Evolutionary conservation across 2,888 invertebrate species (phyloP), one percentile per base, ranked within the genome.

Genomic region (Tineola bisselliella): DNA sequence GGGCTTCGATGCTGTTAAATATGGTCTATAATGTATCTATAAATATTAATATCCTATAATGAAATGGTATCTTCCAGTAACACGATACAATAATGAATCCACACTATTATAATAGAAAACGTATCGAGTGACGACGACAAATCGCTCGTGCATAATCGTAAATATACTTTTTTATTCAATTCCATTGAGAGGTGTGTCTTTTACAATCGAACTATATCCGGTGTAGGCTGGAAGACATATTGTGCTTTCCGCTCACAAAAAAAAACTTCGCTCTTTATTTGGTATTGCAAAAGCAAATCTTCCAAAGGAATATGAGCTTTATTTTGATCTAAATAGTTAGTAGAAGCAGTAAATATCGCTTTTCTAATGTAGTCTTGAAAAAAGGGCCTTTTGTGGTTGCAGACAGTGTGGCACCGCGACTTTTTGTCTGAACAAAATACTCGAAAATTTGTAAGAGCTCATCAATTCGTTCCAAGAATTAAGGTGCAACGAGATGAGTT

Each of bases 111-210:
- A 19, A 69, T 73, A 73, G 74, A 71, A 65, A 68, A 69, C 71
- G 74, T 81, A 84, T 87, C 84, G 71, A 75, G 72, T 87, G 80
- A 79, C 84, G 70, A 68, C 69, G 78, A 81, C 81, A 83, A 84
- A 84, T 84, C 79, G 81, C 75, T 83, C 79, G 82, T 84, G 79
- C 77, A 84, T 84, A 83, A 83, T 86, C 77, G 80, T 80, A 82
- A 84, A 83, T 83, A 75, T 69, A 69, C 70, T 81, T 83, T 81
- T 84, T 78, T 77, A 76, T 74, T 30, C 77, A 73, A 77, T 38
- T 38, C 38, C 38, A 38, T 38, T 38, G 38, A 38, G 76, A 77
- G 38, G 38, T 67, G 71, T 11, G 17, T 44, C 48, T 30, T 38
- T 13, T 61, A 74, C 72, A 71, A 72, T 73, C 71, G 69, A 68